A percentile compares a stretch with the other conserved stretches of the same genome.
Evolutionary conservation across 2,888 invertebrate species (phyloP).

Genomic region (Philonicus albiceps): DNA sequence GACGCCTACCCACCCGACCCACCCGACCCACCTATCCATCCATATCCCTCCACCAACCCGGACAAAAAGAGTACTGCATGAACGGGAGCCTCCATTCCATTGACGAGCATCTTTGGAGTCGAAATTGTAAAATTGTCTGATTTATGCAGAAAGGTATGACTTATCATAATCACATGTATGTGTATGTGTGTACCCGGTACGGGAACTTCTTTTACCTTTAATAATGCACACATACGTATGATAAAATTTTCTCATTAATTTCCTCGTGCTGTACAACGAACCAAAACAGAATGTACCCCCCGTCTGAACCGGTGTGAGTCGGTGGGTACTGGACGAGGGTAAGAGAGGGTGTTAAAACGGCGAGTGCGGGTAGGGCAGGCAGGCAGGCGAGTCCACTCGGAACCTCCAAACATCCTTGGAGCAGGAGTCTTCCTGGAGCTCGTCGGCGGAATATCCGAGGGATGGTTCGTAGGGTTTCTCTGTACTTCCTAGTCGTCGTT

Average conservation of each 20-base stretch:
- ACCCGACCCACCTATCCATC: too few species aligned
- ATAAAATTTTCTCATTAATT: slow-evolving; percentile 50
- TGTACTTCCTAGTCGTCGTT: slow-evolving; percentile 11
- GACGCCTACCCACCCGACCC: not conserved
- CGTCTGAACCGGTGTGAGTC: not conserved
- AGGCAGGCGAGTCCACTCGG: not conserved
- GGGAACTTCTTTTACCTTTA: slow-evolving; percentile 18
- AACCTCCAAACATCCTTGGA: slow-evolving; percentile 8
- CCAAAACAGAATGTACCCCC: slow-evolving; percentile 18
- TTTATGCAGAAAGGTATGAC: slow-evolving; percentile 35
- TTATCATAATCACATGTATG: slow-evolving; percentile 24
- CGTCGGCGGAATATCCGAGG: not conserved
- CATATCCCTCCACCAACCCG: not conserved
- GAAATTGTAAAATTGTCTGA: slow-evolving; percentile 41
- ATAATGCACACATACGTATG: slow-evolving; percentile 33
- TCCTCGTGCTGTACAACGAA: slow-evolving; percentile 40
- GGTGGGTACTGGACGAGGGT: not conserved
- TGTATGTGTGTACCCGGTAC: not conserved
- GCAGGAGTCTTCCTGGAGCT: slow-evolving; percentile 25
- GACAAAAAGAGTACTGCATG: not conserved
- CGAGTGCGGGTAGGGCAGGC: not conserved
- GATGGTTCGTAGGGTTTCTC: not conserved
- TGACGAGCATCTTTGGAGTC: slow-evolving; percentile 7
- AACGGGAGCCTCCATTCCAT: not conserved
- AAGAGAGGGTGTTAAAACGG: not conserved